A percentile compares a stretch with the other conserved stretches of the same genome.
These are phyloP conservation scores for Allygus modestus DNA, from an alignment of 2,888 invertebrate species.

Conservation along the genomic window DNA sequence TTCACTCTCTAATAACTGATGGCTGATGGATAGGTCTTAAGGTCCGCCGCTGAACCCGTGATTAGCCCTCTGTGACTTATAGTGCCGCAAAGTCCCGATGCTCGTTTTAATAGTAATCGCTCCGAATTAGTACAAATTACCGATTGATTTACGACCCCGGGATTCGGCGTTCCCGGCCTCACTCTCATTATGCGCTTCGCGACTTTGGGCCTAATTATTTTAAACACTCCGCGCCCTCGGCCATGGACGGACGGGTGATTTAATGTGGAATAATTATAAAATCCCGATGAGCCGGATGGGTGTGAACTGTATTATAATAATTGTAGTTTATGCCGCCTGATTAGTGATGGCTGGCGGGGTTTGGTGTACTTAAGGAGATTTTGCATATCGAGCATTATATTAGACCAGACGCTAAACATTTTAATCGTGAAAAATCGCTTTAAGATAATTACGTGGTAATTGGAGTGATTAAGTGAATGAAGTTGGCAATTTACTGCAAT, in stretches of 20 bases:
- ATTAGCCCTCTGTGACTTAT: slow-evolving; percentile 52
- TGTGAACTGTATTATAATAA: slow-evolving; percentile 46
- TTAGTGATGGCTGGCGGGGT: slow-evolving; percentile 8
- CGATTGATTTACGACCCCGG: slow-evolving; percentile 43
- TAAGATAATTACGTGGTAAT: no score
- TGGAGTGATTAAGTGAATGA: no score
- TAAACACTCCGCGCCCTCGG: slow-evolving; percentile 53
- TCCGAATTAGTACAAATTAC: slow-evolving; percentile 59
- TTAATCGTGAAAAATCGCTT: no score
- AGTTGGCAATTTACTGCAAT: no score
- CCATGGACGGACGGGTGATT: slow-evolving; percentile 39
- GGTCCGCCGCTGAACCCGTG: slow-evolving; percentile 22
- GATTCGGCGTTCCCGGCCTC: slow-evolving; percentile 44
- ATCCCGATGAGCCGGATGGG: slow-evolving; percentile 9
- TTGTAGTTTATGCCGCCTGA: slow-evolving; percentile 27
- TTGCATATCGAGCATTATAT: neutral
- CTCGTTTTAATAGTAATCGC: slow-evolving; percentile 49
- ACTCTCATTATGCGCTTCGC: slow-evolving; percentile 52
- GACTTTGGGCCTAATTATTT: slow-evolving; percentile 58
- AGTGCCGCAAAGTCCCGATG: slow-evolving; percentile 39
- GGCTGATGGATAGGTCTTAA: slow-evolving; percentile 53
- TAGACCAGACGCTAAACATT: no score
- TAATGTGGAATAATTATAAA: slow-evolving; percentile 53
- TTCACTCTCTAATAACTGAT: slow-evolving; percentile 56
- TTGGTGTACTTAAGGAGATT: neutral